Base-by-base conservation (phyloP, 2,888 invertebrate species). In the Cephus pygmeus region DNA sequence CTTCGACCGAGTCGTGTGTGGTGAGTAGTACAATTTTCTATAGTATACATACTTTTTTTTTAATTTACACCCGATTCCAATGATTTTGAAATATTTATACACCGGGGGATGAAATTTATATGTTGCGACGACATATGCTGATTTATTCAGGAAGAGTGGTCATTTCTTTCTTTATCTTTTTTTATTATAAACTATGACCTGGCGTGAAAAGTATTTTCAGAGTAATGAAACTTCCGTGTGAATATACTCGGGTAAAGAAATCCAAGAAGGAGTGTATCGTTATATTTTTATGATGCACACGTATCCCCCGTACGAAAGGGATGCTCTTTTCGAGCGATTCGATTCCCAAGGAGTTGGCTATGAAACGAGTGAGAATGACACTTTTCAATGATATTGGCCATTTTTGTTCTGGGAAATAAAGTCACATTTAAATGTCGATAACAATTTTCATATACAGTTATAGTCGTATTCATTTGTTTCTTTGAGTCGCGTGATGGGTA, bases 1-100 rank as follows among this genome's bases (percentile, higher is more conserved):
- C 91, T 97, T 97, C 93, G 97, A 97, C 94, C 95, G 97, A 93
- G 97, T 97, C 93, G 97, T 97, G 93, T 97, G 97, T 94, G 97
- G 97, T 95, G 96, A 97, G 96, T 97, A 96, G 77, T 15, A 2
- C 56, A 56, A 23, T 56, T 56, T 56, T 56, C 56, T 56, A 2
- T 56, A 56, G 56, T 56, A 56, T 15, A 23, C 9, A 9, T 56
- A 9, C 23, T 9, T 56, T 2, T 56, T 23, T 15, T 23, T 15
- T 0, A 56, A 56, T 56, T 56, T 56, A 56, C 56, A 56, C 2
- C 23, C 56, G 23, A 56, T 56, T 23, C 6, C 56, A 56, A 23
- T 56, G 23, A 56, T 9, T 23, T 56, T 56, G 56, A 56, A 56
- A 56, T 56, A 56, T 56, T 2, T 23, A 1, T 23, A 23, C 11